Base-by-base conservation (phyloP, 2,888 invertebrate species). In the Aphidius colemani region DNA sequence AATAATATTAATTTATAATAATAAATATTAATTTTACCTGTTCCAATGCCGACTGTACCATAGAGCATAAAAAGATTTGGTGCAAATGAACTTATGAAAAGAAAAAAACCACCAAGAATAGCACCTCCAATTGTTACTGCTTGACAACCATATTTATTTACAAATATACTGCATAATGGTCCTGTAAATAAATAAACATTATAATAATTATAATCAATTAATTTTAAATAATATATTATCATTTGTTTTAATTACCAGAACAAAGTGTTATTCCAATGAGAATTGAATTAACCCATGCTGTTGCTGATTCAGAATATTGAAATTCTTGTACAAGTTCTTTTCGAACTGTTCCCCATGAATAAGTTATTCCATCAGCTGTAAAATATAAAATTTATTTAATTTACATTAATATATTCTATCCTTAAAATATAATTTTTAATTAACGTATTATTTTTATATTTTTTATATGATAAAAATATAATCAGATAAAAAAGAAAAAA, bases 331-430 rank as follows among this genome's bases (percentile, higher is more conserved):
- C 85, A 79, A 98, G 92, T 82, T 95, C 93, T 70, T 89, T 87
- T 83, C 94, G 93, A 84, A 98, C 94, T 67, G 98, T 90, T 61
- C 98, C 98, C 82, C 98, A 98, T 11, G 97, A 95, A 85, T 98
- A 98, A 59, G 97, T 98, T 82, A 98, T 93, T 65, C 98, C 98
- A 83, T 98, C 98, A 72, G 96, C 97, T 91, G 89, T 72, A 88
- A 89, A 67, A 56, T 51, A 61, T 53, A 61, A 63, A 43, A 53
- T 53, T 18, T 18, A 18, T 18, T 18, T 2, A 18, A 18, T 18
- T 18, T 18, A 18, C 50, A 44, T 46, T 61, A 4, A 50, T 13
- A 18, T 41, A 53, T n/a, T 53, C 39, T 5, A 18, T 53, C 10
- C 8, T 30, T 30, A 30, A 48, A 48, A 48, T 48, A n/a, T 7